phyloP scores from a whole-genome alignment of 1,140 invertebrate species.

The Alviniconcha marisindica region DNA sequence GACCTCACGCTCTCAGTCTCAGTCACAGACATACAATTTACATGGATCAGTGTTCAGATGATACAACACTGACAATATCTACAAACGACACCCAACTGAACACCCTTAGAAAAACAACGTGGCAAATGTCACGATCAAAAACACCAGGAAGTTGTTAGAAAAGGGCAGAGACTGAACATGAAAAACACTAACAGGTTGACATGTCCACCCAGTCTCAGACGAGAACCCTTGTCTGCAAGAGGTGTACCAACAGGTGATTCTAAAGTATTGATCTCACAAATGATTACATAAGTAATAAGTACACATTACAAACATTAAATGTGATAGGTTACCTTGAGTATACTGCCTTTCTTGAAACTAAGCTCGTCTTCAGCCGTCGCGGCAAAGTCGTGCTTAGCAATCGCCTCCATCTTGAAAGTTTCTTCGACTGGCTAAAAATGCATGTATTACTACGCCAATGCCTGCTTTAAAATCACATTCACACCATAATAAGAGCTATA shows the following conservation, averaged over 20 bases:
- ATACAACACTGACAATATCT: too few relatives aligned
- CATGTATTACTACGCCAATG: slow-evolving; percentile 12
- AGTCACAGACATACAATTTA: too few relatives aligned
- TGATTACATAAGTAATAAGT: not conserved
- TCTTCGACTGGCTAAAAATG: not conserved
- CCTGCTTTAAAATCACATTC: not conserved
- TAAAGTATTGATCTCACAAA: not conserved
- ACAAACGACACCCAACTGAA: too few relatives aligned
- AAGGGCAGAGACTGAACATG: not conserved
- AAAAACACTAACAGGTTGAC: slow-evolving; percentile 31
- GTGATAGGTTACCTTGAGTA: slow-evolving; percentile 88
- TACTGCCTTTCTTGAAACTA: slow-evolving; percentile 95
- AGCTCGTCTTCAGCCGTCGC: slow-evolving; percentile 99
- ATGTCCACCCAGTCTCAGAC: not conserved
- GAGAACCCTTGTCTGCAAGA: not conserved
- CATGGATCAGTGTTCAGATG: too few relatives aligned
- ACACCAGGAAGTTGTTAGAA: slow-evolving; percentile 8
- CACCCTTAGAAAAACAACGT: too few relatives aligned
- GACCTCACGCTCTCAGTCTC: too few relatives aligned
- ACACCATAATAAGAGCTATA: too few relatives aligned
- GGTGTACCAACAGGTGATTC: not conserved
- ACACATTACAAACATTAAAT: not conserved
- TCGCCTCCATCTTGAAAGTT: slow-evolving; percentile 90
- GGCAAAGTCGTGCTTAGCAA: slow-evolving; percentile 98
- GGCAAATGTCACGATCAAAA: too few relatives aligned